Conservation (phyloP, 2,888 invertebrate species). For the Eupithecia exiguata region DNA sequence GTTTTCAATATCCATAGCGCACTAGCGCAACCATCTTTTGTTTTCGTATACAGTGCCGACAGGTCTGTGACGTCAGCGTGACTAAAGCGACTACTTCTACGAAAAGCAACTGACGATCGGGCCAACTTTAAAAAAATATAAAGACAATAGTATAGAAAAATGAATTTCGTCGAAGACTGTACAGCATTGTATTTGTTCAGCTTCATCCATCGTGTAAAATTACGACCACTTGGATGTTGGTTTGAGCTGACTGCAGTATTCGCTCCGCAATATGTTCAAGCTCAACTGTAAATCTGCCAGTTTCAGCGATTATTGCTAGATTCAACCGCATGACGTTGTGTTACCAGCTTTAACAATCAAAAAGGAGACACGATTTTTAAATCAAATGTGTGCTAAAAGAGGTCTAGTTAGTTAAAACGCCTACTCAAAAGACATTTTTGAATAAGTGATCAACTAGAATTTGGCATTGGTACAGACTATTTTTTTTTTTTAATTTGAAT, state of each 20-base stretch:
- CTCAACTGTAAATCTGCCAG: slow-evolving; percentile 13
- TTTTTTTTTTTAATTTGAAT: no score
- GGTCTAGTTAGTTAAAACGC: no score
- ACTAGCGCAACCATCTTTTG: background rate
- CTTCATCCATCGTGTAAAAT: slow-evolving; percentile 23
- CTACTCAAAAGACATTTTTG: no score
- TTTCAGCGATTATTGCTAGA: slow-evolving; percentile 4
- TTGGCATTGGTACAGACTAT: no score
- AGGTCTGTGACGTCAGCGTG: background rate
- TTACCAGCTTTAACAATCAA: background rate
- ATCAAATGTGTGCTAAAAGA: background rate
- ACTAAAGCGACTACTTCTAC: background rate
- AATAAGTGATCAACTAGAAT: no score
- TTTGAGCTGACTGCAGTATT: slow-evolving; percentile 17
- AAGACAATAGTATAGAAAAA: background rate
- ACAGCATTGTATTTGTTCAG: slow-evolving; percentile 4
- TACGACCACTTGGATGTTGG: slow-evolving; percentile 23
- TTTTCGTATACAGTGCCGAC: background rate
- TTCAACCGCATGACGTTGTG: background rate
- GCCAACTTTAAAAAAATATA: background rate
- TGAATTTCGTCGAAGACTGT: slow-evolving; percentile 7
- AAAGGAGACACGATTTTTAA: background rate
- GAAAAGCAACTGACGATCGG: background rate
- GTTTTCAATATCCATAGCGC: background rate
- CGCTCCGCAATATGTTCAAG: slow-evolving; percentile 19